phyloP scores from a whole-genome alignment of 1,140 invertebrate genomes.

The Mycetomoellerius zeteki region DNA sequence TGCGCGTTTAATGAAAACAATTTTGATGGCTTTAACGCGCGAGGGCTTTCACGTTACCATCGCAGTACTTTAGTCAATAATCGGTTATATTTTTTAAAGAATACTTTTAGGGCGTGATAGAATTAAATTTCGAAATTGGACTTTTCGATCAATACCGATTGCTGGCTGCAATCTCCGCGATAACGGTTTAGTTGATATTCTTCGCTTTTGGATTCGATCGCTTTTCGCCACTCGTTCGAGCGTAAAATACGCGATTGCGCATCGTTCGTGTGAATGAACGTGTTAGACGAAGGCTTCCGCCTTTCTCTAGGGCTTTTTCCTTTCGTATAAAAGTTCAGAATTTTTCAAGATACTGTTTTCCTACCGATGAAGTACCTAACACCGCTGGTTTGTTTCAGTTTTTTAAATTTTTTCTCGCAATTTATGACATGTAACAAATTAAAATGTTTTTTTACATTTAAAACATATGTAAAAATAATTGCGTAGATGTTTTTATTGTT shows the following conservation, averaged over 20 bases:
- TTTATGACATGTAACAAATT: background rate
- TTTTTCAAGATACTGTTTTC: constrained; percentile 32
- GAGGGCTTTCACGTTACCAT: constrained; percentile 16
- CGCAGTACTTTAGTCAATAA: background rate
- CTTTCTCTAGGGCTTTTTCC: constrained; percentile 8
- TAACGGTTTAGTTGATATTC: constrained; percentile 45
- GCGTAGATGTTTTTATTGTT: background rate
- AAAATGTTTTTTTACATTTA: background rate
- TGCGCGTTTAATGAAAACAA: background rate
- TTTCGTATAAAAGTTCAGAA: constrained; percentile 31
- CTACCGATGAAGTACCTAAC: background rate
- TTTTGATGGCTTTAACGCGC: background rate
- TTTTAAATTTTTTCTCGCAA: background rate
- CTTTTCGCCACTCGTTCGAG: constrained; percentile 45
- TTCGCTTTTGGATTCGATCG: constrained; percentile 35
- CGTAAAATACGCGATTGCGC: constrained; percentile 57
- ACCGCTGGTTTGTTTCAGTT: constrained; percentile 6
- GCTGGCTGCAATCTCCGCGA: constrained; percentile 18
- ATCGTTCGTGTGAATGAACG: constrained; percentile 55
- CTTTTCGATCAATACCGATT: constrained; percentile 44
- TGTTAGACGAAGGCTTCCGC: constrained; percentile 44
- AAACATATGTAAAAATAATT: background rate
- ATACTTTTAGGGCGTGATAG: constrained; percentile 21
- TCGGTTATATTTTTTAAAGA: constrained; percentile 5
- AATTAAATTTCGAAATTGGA: constrained; percentile 30